Evolutionary conservation across 2,797 vertebrate species (phyloP).

Genomic region (Scleropages formosus): DNA sequence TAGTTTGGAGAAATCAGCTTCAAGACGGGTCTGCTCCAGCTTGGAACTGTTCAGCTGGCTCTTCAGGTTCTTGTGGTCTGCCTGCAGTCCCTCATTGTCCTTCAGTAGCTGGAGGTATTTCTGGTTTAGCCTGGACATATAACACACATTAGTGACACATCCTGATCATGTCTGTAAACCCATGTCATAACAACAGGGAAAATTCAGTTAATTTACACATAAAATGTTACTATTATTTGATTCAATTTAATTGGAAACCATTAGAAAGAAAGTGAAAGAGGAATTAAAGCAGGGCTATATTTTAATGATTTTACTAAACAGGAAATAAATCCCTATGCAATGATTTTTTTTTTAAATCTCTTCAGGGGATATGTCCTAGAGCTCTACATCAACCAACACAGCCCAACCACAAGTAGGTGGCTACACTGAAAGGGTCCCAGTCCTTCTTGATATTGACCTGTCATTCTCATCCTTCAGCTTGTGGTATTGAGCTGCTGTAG

Average conservation of each 20-base stretch:
- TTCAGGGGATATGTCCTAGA: neutral
- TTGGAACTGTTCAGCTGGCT: constrained; percentile 84
- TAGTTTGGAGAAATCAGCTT: constrained; percentile 93
- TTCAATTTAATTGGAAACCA: neutral
- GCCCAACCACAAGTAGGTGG: neutral
- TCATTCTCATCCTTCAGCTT: constrained; percentile 86
- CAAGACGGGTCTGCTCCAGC: constrained; percentile 91
- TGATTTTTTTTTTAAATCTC: too few species aligned
- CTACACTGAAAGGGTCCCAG: neutral
- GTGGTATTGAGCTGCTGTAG: constrained; percentile 77
- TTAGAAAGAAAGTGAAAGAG: too few species aligned
- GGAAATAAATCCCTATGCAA: neutral
- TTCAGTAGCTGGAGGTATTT: constrained; percentile 82
- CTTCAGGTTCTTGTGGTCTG: constrained; percentile 91
- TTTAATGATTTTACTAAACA: neutral
- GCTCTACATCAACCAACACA: neutral
- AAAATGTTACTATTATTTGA: too few species aligned
- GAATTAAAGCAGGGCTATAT: too few species aligned
- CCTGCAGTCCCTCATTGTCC: constrained; percentile 88
- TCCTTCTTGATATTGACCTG: constrained; percentile 64
- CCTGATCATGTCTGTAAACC: too few species aligned
- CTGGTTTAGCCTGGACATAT: constrained; percentile 73
- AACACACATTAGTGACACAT: too few species aligned
- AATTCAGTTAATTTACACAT: too few species aligned
- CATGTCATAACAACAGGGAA: too few species aligned